phyloP scores from a whole-genome alignment of 2,113 vertebrate species.

The Okapia johnstoni region DNA sequence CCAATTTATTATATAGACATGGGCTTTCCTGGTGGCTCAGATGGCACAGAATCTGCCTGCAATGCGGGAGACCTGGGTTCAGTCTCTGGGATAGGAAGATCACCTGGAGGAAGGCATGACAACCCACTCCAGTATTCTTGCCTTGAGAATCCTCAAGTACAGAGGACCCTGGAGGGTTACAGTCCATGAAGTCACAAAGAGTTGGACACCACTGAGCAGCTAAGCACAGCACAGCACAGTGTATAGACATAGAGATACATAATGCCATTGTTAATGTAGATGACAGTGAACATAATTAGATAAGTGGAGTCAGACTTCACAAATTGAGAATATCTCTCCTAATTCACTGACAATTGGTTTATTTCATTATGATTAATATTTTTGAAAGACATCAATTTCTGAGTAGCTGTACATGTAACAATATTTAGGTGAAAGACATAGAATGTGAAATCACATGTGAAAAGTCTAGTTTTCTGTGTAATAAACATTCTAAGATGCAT shows the following conservation, averaged over 20 bases:
- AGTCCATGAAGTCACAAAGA: not conserved
- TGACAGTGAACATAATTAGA: not conserved
- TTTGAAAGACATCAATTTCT: not conserved
- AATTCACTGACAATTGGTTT: not conserved
- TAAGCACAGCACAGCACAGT: not conserved
- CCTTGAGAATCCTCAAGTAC: not conserved
- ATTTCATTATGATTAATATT: not conserved
- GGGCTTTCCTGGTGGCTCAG: not conserved
- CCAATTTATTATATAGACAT: not conserved
- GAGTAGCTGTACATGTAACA: not conserved
- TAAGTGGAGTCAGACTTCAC: not conserved
- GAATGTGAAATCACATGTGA: not conserved
- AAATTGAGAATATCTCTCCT: not conserved
- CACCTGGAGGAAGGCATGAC: not conserved
- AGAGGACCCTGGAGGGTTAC: not conserved
- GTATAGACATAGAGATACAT: not conserved
- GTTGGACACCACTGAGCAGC: not conserved
- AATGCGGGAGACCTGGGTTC: accelerated
- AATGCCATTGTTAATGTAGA: not conserved
- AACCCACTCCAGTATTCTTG: not conserved
- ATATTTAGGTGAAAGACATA: not conserved
- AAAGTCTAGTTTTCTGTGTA: not conserved
- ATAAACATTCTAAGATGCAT: not conserved
- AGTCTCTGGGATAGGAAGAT: not conserved
- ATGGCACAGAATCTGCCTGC: not conserved